Evolutionary conservation across 2,888 invertebrate genomes (phyloP).

Genomic region (Trachelus stipa): DNA sequence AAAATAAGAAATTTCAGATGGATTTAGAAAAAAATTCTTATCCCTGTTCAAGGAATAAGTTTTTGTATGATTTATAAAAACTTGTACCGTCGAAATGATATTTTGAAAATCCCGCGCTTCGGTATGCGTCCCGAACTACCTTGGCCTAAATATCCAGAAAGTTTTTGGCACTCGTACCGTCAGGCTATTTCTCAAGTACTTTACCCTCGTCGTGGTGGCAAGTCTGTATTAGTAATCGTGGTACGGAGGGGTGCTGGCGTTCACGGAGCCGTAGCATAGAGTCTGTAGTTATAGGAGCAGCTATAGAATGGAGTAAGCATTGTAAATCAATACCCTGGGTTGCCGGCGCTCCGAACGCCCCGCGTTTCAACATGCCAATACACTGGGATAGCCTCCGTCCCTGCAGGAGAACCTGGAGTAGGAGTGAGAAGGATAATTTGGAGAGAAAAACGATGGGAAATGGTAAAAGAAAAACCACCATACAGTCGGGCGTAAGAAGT

Average conservation of each 20-base stretch:
- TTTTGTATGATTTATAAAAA: neutral
- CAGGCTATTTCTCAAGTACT: neutral
- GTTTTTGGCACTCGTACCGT: neutral
- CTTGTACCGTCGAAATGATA: neutral
- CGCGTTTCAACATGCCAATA: constrained; percentile 46
- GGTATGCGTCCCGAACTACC: neutral
- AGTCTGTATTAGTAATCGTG: neutral
- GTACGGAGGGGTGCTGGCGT: neutral
- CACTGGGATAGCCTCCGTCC: constrained; percentile 44
- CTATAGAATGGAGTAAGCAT: constrained; percentile 56
- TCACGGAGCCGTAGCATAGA: constrained; percentile 7
- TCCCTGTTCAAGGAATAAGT: neutral
- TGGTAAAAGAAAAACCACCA: neutral
- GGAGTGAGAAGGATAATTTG: neutral
- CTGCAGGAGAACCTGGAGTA: constrained; percentile 31
- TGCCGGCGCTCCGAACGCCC: constrained; percentile 38
- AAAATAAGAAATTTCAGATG: neutral
- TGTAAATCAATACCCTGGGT: constrained; percentile 60
- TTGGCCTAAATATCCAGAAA: neutral
- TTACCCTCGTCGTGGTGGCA: neutral
- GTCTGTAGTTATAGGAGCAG: constrained; percentile 52
- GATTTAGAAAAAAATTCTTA: neutral
- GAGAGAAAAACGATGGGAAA: neutral
- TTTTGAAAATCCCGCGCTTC: neutral
- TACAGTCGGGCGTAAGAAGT: neutral